phyloP scores from a whole-genome alignment of 2,888 invertebrate genomes.

The Drosophila incognita region DNA sequence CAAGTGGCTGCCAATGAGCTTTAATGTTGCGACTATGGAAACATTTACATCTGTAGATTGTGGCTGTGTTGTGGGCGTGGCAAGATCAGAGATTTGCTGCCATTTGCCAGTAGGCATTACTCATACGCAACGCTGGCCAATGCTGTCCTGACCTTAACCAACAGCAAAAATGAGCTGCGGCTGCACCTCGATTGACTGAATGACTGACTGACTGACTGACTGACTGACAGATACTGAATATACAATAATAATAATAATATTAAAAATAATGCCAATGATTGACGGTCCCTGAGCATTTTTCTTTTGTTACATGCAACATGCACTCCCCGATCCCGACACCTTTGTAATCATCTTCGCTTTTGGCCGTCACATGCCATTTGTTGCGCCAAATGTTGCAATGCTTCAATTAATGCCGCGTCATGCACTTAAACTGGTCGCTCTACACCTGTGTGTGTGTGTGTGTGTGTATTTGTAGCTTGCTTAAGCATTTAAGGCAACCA shows the following conservation, averaged over 20 bases:
- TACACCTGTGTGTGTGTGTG: slow-evolving; percentile 5
- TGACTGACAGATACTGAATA: slow-evolving; percentile 12
- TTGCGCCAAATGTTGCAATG: slow-evolving; percentile 62
- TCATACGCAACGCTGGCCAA: slow-evolving; percentile 61
- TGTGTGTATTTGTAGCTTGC: slow-evolving; percentile 12
- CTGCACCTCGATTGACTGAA: slow-evolving; percentile 58
- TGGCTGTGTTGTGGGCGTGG: slow-evolving; percentile 43
- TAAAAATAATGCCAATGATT: slow-evolving; percentile 48
- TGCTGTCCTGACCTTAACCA: slow-evolving; percentile 52
- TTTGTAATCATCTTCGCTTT: slow-evolving; percentile 15
- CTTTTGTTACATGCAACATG: slow-evolving; percentile 33
- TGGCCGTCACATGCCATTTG: slow-evolving; percentile 62
- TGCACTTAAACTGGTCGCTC: slow-evolving; percentile 61
- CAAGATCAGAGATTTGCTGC: slow-evolving; percentile 25
- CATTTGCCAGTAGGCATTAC: slow-evolving; percentile 39
- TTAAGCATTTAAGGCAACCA: slow-evolving; percentile 9
- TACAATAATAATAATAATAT: slow-evolving; percentile 35
- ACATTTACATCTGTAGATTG: not conserved
- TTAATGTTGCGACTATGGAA: slow-evolving; percentile 35
- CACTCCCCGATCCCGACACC: not conserved
- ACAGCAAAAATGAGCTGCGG: slow-evolving; percentile 44
- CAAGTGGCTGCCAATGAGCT: slow-evolving; percentile 20
- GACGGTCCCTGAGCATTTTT: slow-evolving; percentile 35
- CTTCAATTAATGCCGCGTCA: slow-evolving; percentile 53
- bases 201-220: slow-evolving; percentile 12